Conservation (phyloP, 2,888 invertebrate genomes). For the Metopia argyrocephala region DNA sequence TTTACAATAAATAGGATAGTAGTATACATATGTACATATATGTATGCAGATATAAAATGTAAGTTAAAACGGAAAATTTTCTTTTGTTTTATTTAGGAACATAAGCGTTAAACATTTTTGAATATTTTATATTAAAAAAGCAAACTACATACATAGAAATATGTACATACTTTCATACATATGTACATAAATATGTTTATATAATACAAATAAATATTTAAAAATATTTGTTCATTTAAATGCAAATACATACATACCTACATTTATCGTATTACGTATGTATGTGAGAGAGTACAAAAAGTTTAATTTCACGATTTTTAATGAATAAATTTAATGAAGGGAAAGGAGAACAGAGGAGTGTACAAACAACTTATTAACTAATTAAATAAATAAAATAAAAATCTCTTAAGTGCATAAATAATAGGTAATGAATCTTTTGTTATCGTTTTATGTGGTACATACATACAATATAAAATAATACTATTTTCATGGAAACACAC, state of each 20-base stretch:
- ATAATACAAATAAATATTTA: background rate
- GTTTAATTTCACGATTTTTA: slow-evolving; percentile 23
- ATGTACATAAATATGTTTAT: background rate
- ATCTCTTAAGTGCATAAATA: slow-evolving; percentile 36
- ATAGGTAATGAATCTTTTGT: slow-evolving; percentile 20
- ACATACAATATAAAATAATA: slow-evolving; percentile 55
- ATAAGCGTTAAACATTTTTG: background rate
- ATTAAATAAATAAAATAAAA: slow-evolving; percentile 16
- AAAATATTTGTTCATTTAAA: slow-evolving; percentile 28
- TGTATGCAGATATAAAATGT: background rate
- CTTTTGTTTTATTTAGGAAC: background rate
- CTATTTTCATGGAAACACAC: slow-evolving; percentile 42
- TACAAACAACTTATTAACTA: slow-evolving; percentile 46
- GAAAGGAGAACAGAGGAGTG: background rate
- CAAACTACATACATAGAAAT: background rate
- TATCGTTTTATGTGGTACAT: background rate
- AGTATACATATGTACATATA: too few species aligned
- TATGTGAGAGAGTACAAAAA: background rate
- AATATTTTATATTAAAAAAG: background rate
- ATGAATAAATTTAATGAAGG: slow-evolving; percentile 44
- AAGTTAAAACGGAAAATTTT: background rate
- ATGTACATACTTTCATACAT: background rate
- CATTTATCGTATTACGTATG: too few species aligned
- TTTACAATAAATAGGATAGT: too few species aligned
- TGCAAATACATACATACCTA: slow-evolving; percentile 20